Evolutionary conservation across 2,797 vertebrate species (phyloP), one percentile per base, ranked within the genome.

Genomic region (Eospalax fontanierii): DNA sequence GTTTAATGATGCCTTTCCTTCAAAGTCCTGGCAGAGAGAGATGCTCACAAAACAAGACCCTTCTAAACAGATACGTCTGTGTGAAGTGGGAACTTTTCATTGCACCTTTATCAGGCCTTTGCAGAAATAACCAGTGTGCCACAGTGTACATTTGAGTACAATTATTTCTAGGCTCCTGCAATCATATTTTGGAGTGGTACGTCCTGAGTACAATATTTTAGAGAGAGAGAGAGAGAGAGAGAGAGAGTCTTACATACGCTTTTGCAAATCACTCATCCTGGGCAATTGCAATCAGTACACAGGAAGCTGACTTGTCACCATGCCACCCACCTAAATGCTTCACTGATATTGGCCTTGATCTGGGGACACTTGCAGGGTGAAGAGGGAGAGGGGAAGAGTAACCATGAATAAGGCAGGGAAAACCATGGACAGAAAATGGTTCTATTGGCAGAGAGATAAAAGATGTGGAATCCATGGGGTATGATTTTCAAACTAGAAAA

Each of bases 401-500:
- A 16, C 43, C 6, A 30, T 50, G 40, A 73, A 26, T 30, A 65
- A 46, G 59, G 71, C 40, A 38, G 33, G 61, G 54, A 19, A 57
- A 65, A 35, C 40, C 26, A 35, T 38, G n/a, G 38, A 68, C 68
- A 43, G 54, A 30, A 38, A 73, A 74, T 82, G 68, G 66, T 4
- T 12, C 68, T n/a, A 14, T 28, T 74, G 68, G 26, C 40, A 38
- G 40, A 65, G 16, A 6, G 50, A 50, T 61, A 22, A 35, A 82
- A 82, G 76, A 63, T 33, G 38, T 28, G 40, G 78, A 46, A 71
- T 22, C 78, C 30, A 35, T 4, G 12, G 38, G 57, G 2, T 33
- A 5, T 74, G n/a, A 83, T 63, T 83, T 91, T 74, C 40, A 81
- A 83, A 81, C 79, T 65, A 61, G 40, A 63, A 82, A 61, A 90